These are phyloP conservation scores for Arremon aurantiirostris DNA, from an alignment of 2,797 vertebrate genomes.

Conservation along the genomic window DNA sequence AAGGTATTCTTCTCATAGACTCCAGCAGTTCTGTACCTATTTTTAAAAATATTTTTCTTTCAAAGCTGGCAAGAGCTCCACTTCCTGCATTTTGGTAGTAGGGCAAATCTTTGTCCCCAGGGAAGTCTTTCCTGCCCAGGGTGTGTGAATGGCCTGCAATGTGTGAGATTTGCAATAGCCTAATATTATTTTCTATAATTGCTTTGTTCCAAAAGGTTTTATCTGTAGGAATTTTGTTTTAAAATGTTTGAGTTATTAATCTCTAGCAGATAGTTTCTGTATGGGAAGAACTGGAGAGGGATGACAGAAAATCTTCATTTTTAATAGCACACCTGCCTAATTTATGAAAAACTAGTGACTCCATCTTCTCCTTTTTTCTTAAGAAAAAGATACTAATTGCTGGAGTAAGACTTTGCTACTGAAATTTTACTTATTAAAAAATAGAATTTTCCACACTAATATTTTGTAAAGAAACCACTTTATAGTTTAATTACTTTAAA, in stretches of 20 bases:
- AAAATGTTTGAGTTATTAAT: background rate
- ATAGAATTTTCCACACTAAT: background rate
- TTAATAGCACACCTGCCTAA: background rate
- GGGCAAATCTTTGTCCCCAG: background rate
- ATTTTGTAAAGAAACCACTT: background rate
- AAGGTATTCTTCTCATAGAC: background rate
- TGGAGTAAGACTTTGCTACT: background rate
- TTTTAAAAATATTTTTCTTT: background rate
- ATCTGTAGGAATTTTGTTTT: background rate
- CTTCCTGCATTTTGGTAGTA: background rate
- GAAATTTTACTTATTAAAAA: background rate
- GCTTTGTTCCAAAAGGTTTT: background rate
- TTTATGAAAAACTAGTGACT: background rate
- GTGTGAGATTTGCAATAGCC: background rate
- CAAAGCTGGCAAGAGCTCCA: background rate
- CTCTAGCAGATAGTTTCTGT: background rate
- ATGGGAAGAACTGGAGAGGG: background rate
- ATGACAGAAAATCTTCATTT: background rate
- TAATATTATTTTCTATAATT: background rate
- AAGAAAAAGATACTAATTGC: background rate
- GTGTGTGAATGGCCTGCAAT: rapidly evolving
- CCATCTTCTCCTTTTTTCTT: background rate
- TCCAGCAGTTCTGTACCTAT: background rate
- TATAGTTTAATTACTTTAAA: background rate
- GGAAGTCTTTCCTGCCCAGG: background rate